Percentiles rank a stretch among this genome's conserved stretches.
Conservation (phyloP, 2,797 vertebrate genomes). For the Melanotaenia trifasciata region DNA sequence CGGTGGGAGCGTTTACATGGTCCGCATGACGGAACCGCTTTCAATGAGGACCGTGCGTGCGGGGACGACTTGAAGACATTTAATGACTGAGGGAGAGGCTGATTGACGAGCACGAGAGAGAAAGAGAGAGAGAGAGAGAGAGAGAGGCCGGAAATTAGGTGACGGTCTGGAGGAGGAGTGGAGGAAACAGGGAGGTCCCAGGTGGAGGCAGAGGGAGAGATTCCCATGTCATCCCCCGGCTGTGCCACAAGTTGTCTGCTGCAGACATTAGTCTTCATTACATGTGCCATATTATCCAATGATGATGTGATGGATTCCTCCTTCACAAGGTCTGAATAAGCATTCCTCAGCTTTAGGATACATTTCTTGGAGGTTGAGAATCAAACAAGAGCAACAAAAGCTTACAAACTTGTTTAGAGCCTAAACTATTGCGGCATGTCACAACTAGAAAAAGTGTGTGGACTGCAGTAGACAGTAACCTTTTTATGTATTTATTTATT, state of each 20-base stretch:
- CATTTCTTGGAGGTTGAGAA: neutral
- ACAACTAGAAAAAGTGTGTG: neutral
- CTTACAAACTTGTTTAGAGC: neutral
- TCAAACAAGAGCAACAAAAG: neutral
- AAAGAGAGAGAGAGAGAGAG: constrained; percentile 19
- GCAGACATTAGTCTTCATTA: constrained; percentile 1
- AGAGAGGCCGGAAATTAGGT: constrained; percentile 75
- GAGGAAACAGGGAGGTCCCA: constrained; percentile 60
- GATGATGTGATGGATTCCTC: neutral
- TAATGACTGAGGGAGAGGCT: neutral
- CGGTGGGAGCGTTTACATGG: constrained; percentile 6
- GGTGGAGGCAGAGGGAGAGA: constrained; percentile 43
- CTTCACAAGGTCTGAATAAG: neutral
- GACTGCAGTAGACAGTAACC: too few relatives aligned
- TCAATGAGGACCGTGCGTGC: neutral
- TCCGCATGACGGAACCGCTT: constrained; percentile 14
- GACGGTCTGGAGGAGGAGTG: constrained; percentile 58
- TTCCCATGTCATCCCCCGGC: neutral
- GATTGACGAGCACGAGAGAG: neutral
- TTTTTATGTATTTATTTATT: too few relatives aligned
- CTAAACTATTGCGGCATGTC: neutral
- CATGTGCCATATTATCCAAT: neutral
- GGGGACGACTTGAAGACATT: neutral
- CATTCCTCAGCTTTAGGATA: neutral
- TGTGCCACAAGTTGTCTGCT: constrained; percentile 1